Evolutionary conservation across 2,113 vertebrate genomes (phyloP).

Genomic region (Colius striatus): DNA sequence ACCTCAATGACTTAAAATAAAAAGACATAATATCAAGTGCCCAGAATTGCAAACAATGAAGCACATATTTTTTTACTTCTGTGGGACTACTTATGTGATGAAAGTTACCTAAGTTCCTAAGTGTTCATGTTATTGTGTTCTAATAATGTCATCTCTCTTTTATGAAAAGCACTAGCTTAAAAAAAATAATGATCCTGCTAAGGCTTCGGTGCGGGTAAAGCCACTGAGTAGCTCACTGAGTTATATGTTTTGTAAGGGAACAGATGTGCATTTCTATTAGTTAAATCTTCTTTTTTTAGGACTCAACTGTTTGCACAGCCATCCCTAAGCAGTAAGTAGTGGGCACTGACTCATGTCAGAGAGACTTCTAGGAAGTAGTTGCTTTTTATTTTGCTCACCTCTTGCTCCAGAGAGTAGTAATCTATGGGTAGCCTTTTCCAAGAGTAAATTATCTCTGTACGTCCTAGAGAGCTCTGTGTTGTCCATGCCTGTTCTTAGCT

Average conservation of each 20-base stretch:
- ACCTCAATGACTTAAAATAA: neutral
- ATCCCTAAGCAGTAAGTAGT: neutral
- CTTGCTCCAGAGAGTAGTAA: neutral
- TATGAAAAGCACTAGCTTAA: neutral
- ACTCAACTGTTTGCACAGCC: neutral
- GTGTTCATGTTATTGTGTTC: neutral
- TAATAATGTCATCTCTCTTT: neutral
- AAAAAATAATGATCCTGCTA: neutral
- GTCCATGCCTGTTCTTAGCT: neutral
- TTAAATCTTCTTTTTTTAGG: neutral
- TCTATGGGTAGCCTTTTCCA: neutral
- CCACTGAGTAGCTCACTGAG: neutral
- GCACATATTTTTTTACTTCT: neutral
- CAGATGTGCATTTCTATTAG: neutral
- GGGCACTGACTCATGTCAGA: neutral
- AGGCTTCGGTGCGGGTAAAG: neutral
- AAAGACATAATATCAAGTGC: neutral
- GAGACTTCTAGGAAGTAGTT: neutral
- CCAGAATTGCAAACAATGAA: neutral
- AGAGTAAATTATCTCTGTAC: neutral
- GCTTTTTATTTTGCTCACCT: neutral
- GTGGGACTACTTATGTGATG: neutral
- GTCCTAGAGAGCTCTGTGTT: neutral
- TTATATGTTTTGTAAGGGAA: neutral
- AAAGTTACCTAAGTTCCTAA: neutral